Evolutionary conservation across 92 coral and sea anemone genomes (phyloP), one percentile per base, ranked within the genome.

Genomic region (Pocillopora grandis): DNA sequence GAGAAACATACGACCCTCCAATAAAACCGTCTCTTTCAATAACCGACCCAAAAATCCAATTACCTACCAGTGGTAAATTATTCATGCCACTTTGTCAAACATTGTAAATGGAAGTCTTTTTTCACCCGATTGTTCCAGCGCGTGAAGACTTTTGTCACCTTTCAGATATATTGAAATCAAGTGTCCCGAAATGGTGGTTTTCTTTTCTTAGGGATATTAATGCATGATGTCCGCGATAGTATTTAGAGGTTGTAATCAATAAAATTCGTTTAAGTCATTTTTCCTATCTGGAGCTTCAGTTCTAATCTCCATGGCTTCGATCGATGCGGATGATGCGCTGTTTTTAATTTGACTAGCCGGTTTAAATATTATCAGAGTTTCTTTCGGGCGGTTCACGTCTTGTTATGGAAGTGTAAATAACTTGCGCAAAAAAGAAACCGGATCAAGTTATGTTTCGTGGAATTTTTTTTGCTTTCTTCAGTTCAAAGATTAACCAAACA

Each of bases 21-120:
- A 72, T 83, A 18, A 37, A 81, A 57, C 56, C 23, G 63, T 23
- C 35, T 63, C 72, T 18, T 48, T 60, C 86, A 83, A 62, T 74
- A 72, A 72, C 79, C 42, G 79, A 49, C 82, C 42, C 31, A 65
- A 58, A 83, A 83, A 83, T 83, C 63, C 80, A 83, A 83, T 83
- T 72, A 83, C 80, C 48, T 52, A 83, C 73, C 73, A 48, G 36
- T 70, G 68, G 48, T 84, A 31, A 84, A 84, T 84, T 64, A 84
- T 84, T 84, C 83, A 84, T 76, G n/a, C 12, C 66, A 77, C 88
- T 76, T 83, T 48, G 75, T 17, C 69, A 66, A 49, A 76, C 76
- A 65, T 76, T 56, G 81, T 68, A 75, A 68, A 84, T 82, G 77
- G n/a, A 27, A 36, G 68, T 37, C 76, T 76, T 84, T 84, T 77